Conservation (phyloP, 2,888 invertebrate genomes). For the Drosophila peninsularis region DNA sequence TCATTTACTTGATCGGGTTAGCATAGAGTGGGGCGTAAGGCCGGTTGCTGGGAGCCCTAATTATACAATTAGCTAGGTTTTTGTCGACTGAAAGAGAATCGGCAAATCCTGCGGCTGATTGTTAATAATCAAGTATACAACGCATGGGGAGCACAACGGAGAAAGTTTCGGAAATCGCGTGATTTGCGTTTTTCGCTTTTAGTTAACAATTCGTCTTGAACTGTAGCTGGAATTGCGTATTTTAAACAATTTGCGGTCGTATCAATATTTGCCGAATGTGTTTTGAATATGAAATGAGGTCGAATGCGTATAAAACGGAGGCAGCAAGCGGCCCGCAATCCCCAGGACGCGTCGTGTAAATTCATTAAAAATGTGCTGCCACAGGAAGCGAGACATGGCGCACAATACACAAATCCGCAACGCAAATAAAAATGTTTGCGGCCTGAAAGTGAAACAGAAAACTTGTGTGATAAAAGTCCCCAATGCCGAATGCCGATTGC, state of each 20-base stretch:
- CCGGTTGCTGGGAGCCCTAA: slow-evolving; percentile 43
- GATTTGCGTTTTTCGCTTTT: slow-evolving; percentile 71
- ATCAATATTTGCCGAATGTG: slow-evolving; percentile 79
- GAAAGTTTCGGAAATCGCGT: slow-evolving; percentile 56
- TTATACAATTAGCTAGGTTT: slow-evolving; percentile 71
- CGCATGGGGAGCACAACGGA: slow-evolving; percentile 25
- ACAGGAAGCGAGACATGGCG: slow-evolving; percentile 50
- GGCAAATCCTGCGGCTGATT: slow-evolving; percentile 60
- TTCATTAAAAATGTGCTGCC: slow-evolving; percentile 78
- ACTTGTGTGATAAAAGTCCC: slow-evolving; percentile 58
- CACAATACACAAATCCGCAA: slow-evolving; percentile 72
- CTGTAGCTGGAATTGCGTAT: slow-evolving; percentile 59
- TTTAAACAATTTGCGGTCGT: slow-evolving; percentile 76
- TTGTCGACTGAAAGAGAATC: slow-evolving; percentile 15
- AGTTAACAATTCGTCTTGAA: slow-evolving; percentile 72
- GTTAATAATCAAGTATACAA: slow-evolving; percentile 71
- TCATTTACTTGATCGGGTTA: slow-evolving; percentile 56
- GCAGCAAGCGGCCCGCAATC: slow-evolving; percentile 12
- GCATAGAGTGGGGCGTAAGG: not conserved
- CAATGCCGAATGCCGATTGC: slow-evolving; percentile 16
- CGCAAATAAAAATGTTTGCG: slow-evolving; percentile 73
- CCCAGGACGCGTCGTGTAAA: slow-evolving; percentile 68
- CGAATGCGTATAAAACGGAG: slow-evolving; percentile 4
- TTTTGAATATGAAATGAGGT: slow-evolving; percentile 76
- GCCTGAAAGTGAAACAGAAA: slow-evolving; percentile 61